A percentile compares a stretch with the other conserved stretches of the same genome.
Evolutionary conservation across 1,140 invertebrate genomes (phyloP).

Genomic region (Aphelinus certus): DNA sequence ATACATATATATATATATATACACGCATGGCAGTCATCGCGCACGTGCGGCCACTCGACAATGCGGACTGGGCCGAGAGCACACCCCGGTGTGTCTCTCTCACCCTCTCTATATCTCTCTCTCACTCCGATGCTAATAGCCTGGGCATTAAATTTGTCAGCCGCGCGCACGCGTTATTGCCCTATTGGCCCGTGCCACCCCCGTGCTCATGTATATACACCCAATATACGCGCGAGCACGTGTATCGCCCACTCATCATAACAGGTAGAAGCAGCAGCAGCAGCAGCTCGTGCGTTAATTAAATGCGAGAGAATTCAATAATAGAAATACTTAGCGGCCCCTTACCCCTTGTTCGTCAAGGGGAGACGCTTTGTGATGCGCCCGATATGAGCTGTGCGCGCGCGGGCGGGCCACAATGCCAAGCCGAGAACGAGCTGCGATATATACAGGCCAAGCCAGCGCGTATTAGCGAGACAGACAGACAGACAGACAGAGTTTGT

Average conservation of each 20-base stretch:
- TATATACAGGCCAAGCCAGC: no score
- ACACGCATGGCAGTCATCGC: constrained; percentile 38
- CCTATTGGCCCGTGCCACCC: not conserved
- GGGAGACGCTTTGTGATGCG: not conserved
- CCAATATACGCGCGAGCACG: not conserved
- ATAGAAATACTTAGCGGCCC: constrained; percentile 39
- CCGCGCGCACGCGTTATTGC: no score
- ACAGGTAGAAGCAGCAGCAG: constrained; percentile 25
- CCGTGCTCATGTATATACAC: not conserved
- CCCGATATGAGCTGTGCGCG: not conserved
- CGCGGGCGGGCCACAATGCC: no score
- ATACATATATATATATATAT: not conserved
- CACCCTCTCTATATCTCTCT: no score
- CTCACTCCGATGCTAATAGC: constrained; percentile 57
- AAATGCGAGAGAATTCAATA: constrained; percentile 42
- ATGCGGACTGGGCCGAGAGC: constrained; percentile 32
- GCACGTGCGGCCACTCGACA: constrained; percentile 63
- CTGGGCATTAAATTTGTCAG: constrained; percentile 63
- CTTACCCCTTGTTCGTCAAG: not conserved
- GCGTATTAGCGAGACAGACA: no score
- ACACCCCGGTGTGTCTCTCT: no score
- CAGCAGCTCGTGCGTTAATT: constrained; percentile 36
- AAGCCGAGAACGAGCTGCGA: no score
- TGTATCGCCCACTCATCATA: constrained; percentile 25
- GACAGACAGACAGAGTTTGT: no score